A percentile compares a stretch with the other conserved stretches of the same genome.
Conservation (phyloP, 2,113 vertebrate species). For the Tragelaphus buxtoni region DNA sequence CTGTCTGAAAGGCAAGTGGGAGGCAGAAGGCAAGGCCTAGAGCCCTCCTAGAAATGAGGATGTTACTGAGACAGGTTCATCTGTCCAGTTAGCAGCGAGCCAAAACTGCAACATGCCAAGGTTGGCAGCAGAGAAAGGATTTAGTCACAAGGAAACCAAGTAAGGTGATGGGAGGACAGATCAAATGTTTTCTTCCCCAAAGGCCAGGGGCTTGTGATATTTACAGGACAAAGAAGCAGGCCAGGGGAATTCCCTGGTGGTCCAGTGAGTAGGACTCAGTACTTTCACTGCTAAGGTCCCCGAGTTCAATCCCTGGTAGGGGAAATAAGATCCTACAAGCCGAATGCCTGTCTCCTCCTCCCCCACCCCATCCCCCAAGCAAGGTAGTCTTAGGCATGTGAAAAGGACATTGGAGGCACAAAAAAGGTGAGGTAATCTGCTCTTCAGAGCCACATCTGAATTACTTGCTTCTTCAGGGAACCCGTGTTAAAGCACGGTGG, state of each 20-base stretch:
- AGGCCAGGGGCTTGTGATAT: neutral
- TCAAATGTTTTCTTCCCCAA: neutral
- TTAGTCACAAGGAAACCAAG: neutral
- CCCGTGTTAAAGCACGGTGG: neutral
- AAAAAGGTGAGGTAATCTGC: neutral
- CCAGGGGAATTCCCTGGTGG: neutral
- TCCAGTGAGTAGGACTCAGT: neutral
- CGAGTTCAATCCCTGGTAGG: neutral
- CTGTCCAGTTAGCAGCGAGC: neutral
- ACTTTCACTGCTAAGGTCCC: neutral
- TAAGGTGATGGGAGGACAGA: neutral
- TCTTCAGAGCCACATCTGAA: neutral
- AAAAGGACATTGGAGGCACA: neutral
- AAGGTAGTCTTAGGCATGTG: neutral
- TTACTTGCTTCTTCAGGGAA: neutral
- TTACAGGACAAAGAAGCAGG: neutral
- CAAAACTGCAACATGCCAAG: neutral
- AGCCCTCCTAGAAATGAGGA: neutral
- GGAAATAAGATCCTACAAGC: neutral
- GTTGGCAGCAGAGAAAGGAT: neutral
- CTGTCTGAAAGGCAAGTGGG: neutral
- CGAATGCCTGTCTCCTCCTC: neutral
- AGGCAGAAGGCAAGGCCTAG: too few relatives aligned
- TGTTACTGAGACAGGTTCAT: neutral
- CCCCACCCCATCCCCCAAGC: neutral